A percentile compares a stretch with the other conserved stretches of the same genome.
phyloP scores from a whole-genome alignment of 2,113 vertebrate species.

The Gobio gobio region DNA sequence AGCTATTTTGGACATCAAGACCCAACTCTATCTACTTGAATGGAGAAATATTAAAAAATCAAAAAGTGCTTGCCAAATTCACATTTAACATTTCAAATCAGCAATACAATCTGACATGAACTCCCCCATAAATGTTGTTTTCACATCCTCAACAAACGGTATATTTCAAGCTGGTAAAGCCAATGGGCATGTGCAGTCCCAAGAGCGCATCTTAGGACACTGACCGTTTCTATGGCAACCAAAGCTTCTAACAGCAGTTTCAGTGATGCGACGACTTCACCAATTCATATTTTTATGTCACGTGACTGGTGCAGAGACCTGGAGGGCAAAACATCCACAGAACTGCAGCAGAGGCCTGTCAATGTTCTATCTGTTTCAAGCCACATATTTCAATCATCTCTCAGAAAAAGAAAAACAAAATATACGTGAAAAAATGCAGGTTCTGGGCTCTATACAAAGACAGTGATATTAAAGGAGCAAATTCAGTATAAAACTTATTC shows the following conservation, averaged over 20 bases:
- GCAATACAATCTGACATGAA: not conserved
- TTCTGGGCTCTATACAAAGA: too few species aligned
- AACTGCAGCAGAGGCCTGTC: too few species aligned
- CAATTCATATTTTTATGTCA: too few species aligned
- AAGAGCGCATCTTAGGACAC: not conserved
- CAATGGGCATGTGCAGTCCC: not conserved
- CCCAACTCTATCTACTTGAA: not conserved
- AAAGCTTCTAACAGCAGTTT: not conserved
- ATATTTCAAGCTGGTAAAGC: not conserved
- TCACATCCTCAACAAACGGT: not conserved
- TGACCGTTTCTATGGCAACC: not conserved
- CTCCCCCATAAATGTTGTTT: not conserved
- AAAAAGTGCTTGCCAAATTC: not conserved
- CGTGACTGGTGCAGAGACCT: too few species aligned
- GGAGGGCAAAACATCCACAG: too few species aligned
- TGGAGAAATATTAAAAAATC: not conserved
- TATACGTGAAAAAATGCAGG: too few species aligned
- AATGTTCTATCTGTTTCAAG: too few species aligned
- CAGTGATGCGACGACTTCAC: not conserved
- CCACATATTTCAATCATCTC: too few species aligned
- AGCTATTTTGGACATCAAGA: too few species aligned
- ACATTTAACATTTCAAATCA: not conserved
- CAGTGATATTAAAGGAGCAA: too few species aligned
- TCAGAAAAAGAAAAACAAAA: too few species aligned
- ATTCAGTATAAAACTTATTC: too few species aligned